Conservation (phyloP, 1,140 invertebrate genomes). For the Sminthurides bifidus region DNA sequence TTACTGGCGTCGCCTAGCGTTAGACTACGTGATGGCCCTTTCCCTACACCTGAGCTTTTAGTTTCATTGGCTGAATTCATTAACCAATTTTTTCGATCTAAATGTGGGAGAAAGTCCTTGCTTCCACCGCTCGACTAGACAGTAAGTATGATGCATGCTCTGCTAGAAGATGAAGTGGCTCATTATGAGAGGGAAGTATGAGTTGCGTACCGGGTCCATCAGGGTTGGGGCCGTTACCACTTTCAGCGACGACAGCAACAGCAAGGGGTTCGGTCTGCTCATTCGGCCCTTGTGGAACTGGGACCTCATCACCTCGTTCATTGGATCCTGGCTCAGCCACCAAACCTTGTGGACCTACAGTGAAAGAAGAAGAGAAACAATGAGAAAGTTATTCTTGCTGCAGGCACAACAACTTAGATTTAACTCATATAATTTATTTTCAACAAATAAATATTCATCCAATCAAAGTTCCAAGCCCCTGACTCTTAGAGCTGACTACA, state of each 20-base stretch:
- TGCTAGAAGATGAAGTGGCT: too few relatives aligned
- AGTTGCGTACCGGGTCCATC: too few relatives aligned
- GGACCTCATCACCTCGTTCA: conserved; percentile 28
- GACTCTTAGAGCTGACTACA: too few relatives aligned
- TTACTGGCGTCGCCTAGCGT: too few relatives aligned
- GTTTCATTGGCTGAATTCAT: background rate
- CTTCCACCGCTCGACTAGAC: background rate
- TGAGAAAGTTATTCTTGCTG: background rate
- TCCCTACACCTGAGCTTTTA: background rate
- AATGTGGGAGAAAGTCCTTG: background rate
- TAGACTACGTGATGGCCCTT: background rate
- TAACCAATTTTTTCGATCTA: background rate
- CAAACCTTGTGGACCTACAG: conserved; percentile 21
- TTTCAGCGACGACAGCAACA: conserved; percentile 31
- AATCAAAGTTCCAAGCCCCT: too few relatives aligned
- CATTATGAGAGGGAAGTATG: too few relatives aligned
- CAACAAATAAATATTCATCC: too few relatives aligned
- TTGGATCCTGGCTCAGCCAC: conserved; percentile 27
- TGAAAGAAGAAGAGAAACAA: background rate
- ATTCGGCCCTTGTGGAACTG: conserved; percentile 3
- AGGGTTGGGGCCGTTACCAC: too few relatives aligned
- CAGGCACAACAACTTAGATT: too few relatives aligned
- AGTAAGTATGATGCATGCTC: background rate
- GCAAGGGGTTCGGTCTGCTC: conserved; percentile 28
- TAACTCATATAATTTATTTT: too few relatives aligned